Percentiles rank a stretch among this genome's conserved stretches.
These are phyloP conservation scores for Pterocles burchelli DNA, from an alignment of 2,113 vertebrate species.

Conservation along the genomic window DNA sequence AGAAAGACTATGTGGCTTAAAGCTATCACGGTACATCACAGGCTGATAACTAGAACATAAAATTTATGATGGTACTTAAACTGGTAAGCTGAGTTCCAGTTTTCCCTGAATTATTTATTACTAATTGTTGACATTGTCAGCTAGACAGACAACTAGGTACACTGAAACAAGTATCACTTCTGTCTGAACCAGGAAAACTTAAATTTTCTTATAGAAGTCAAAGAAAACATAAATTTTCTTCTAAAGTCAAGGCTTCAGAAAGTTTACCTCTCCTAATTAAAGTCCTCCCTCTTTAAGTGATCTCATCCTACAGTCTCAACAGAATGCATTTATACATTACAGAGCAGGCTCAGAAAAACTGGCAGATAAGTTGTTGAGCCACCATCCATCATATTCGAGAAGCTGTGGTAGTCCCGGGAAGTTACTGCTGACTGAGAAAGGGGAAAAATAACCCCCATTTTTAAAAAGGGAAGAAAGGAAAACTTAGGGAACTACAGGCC, in stretches of 20 bases:
- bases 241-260: not conserved
- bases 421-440: no score
- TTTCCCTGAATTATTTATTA: not conserved
- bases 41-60: not conserved
- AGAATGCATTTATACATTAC: not conserved
- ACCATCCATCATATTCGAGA: no score
- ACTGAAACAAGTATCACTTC: not conserved
- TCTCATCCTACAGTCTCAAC: not conserved
- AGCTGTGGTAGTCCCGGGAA: no score
- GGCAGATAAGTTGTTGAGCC: no score
- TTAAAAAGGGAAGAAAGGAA: no score
- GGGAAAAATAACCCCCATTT: no score
- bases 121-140: not conserved
- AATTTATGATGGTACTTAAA: not conserved
- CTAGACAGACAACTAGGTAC: not conserved
- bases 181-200: not conserved
- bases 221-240: not conserved
- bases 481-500: no score
- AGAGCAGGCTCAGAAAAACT: not conserved
- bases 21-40: not conserved
- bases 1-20: fast-evolving
- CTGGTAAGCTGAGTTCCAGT: fast-evolving
- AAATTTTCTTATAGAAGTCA: no score
- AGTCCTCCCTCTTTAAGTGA: not conserved
- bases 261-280: not conserved